These are phyloP conservation scores for Neosalanx taihuensis DNA, from an alignment of 2,797 vertebrate genomes.

Conservation along the genomic window DNA sequence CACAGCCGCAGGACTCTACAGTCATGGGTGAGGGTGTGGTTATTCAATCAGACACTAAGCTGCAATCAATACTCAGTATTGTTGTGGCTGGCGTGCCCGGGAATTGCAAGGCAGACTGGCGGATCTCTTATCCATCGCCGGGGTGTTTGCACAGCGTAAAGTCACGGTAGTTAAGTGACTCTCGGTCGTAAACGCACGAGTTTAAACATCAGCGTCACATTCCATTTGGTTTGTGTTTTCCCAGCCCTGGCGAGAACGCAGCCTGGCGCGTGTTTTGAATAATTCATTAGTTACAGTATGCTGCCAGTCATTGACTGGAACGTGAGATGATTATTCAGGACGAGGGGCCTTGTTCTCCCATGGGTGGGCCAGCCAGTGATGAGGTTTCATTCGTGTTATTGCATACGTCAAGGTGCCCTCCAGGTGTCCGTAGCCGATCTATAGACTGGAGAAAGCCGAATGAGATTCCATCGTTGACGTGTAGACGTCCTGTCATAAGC, in stretches of 20 bases:
- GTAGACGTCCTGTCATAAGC: background rate
- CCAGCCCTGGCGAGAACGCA: constrained; percentile 40
- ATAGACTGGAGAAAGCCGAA: constrained; percentile 12
- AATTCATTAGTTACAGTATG: constrained; percentile 56
- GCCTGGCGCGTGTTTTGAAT: constrained; percentile 48
- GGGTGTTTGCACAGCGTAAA: too few species aligned
- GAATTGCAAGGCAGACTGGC: background rate
- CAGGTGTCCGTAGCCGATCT: constrained; percentile 35
- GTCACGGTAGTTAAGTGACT: constrained; percentile 11
- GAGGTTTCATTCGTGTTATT: constrained; percentile 27
- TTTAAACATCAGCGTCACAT: constrained; percentile 33
- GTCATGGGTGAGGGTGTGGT: background rate
- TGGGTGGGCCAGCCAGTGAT: constrained; percentile 18
- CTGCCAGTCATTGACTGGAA: constrained; percentile 50
- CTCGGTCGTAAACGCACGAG: constrained; percentile 11
- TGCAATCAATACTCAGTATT: background rate
- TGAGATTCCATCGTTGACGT: constrained; percentile 30
- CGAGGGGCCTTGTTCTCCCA: constrained; percentile 25
- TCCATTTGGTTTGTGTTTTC: constrained; percentile 44
- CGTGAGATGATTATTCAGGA: constrained; percentile 46
- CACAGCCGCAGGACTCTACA: background rate
- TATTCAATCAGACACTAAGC: background rate
- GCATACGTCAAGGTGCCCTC: constrained; percentile 49
- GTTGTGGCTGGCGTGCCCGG: background rate
- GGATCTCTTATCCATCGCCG: background rate